Percentiles rank a stretch among this genome's conserved stretches.
phyloP scores from a whole-genome alignment of 1,140 invertebrate species.

The Tetraneura akinire region DNA sequence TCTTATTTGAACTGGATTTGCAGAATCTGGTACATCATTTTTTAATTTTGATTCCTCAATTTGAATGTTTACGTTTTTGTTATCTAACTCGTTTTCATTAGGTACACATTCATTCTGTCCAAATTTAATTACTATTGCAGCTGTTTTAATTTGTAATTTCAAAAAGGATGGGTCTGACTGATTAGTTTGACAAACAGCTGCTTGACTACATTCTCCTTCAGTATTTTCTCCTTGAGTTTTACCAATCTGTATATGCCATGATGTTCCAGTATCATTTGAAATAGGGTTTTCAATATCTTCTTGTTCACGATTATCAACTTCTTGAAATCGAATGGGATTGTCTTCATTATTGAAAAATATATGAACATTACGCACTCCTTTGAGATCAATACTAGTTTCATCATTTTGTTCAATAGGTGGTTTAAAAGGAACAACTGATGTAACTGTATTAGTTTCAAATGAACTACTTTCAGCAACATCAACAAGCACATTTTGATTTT shows the following conservation, averaged over 20 bases:
- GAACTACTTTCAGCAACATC: constrained; percentile 37
- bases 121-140: constrained; percentile 58
- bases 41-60: constrained; percentile 52
- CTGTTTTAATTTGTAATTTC: constrained; percentile 57
- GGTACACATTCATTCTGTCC: constrained; percentile 46
- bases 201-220: constrained; percentile 39
- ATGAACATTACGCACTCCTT: constrained; percentile 57
- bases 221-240: constrained; percentile 40
- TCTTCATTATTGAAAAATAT: constrained; percentile 57
- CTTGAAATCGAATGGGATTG: constrained; percentile 56
- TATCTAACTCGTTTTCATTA: constrained; percentile 51
- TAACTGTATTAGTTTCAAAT: constrained; percentile 9
- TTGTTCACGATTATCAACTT: constrained; percentile 52
- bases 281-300: constrained; percentile 42
- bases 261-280: constrained; percentile 33
- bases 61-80: constrained; percentile 56
- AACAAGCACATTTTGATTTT: constrained; percentile 19
- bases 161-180: constrained; percentile 55
- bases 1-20: constrained; percentile 55
- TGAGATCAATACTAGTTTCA: constrained; percentile 57
- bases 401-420: constrained; percentile 30
- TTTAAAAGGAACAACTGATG: constrained; percentile 25
- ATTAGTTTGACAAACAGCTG: constrained; percentile 30
- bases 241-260: constrained; percentile 51
- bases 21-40: constrained; percentile 18